Conservation (phyloP, 2,113 vertebrate species). For the Gadus chalcogrammus region DNA sequence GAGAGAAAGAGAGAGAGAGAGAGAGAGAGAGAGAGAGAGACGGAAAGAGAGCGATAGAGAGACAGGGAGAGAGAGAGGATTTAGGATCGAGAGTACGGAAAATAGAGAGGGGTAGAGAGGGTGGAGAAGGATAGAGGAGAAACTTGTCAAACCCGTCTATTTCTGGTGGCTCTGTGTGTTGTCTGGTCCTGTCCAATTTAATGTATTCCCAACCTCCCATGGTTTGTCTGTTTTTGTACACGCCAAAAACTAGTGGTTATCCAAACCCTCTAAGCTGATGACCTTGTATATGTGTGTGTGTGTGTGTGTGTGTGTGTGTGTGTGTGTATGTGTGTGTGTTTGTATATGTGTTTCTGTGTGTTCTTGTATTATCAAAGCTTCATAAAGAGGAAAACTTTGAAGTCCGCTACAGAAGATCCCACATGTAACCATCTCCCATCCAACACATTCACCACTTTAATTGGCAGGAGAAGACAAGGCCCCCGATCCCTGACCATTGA, state of each 20-base stretch:
- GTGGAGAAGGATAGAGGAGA: too few species aligned
- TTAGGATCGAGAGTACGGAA: too few species aligned
- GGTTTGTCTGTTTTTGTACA: conserved; percentile 31
- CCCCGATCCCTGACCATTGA: not conserved
- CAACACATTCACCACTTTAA: not conserved
- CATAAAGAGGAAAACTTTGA: not conserved
- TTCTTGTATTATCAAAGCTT: not conserved
- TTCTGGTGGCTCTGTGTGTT: too few species aligned
- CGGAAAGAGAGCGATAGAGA: not conserved
- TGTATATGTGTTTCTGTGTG: not conserved
- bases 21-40: too few species aligned
- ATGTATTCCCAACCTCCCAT: not conserved
- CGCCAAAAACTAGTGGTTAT: not conserved
- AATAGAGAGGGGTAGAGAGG: too few species aligned
- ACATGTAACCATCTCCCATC: not conserved
- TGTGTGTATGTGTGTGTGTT: not conserved
- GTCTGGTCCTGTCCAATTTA: too few species aligned
- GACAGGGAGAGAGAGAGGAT: conserved; percentile 23
- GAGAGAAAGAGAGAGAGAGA: not conserved
- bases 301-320: not conserved
- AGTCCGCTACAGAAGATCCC: not conserved
- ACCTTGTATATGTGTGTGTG: not conserved
- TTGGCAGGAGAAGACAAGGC: not conserved
- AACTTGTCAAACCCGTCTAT: too few species aligned
- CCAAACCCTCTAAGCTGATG: conserved; percentile 4